A percentile compares a stretch with the other conserved stretches of the same genome.
Conservation (phyloP, 2,888 invertebrate species). For the Polymixis flavicincta region DNA sequence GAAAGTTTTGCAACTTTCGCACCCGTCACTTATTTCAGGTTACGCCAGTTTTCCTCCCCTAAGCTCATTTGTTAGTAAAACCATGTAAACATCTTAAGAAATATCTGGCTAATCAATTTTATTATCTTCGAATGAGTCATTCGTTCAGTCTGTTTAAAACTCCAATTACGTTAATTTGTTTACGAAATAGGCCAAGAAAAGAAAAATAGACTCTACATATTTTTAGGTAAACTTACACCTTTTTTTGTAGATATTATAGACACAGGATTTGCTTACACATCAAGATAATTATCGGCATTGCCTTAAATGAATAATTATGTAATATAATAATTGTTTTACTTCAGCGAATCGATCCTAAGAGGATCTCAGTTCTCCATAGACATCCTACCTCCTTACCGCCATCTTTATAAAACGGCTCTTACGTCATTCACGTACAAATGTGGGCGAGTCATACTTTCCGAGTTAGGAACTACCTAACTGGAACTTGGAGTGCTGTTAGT, state of each 20-base stretch:
- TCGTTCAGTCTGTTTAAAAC: background rate
- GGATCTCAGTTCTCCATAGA: background rate
- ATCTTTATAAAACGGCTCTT: slow-evolving; percentile 1
- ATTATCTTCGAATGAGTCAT: background rate
- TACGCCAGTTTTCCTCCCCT: no score
- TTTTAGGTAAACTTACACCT: background rate
- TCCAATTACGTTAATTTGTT: background rate
- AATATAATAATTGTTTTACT: background rate
- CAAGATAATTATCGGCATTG: background rate
- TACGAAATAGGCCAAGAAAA: no score
- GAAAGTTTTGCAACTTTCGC: background rate
- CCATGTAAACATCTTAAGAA: background rate
- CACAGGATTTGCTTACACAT: background rate
- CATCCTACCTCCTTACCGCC: background rate
- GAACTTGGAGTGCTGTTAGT: slow-evolving; percentile 58
- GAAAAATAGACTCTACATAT: no score
- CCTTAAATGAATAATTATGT: no score
- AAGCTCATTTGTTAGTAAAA: background rate
- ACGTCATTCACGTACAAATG: slow-evolving; percentile 50
- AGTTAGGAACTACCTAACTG: slow-evolving; percentile 63
- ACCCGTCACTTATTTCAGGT: no score
- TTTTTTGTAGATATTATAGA: background rate
- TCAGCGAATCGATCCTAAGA: background rate
- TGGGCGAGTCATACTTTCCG: slow-evolving; percentile 48
- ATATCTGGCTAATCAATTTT: background rate